phyloP scores from a whole-genome alignment of 2,797 vertebrate genomes.

The Lacerta viridis region DNA sequence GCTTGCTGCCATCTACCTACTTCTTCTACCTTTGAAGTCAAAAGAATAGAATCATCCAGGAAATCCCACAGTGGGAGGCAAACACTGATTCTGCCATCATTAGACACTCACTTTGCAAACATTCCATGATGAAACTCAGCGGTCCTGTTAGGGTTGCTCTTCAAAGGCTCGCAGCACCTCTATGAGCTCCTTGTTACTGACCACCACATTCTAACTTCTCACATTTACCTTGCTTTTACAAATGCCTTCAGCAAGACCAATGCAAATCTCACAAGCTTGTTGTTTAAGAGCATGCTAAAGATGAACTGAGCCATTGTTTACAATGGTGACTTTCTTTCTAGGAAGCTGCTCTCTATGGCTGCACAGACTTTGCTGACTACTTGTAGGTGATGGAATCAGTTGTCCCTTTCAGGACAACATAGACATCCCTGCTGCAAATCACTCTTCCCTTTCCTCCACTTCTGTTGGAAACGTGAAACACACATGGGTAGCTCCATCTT shows the following conservation, averaged over 20 bases:
- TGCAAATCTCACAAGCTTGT: neutral
- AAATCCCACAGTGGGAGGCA: neutral
- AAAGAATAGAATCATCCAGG: neutral
- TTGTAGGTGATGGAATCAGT: neutral
- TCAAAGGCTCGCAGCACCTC: neutral
- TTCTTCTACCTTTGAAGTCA: neutral
- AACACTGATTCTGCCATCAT: neutral
- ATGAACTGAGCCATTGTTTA: neutral
- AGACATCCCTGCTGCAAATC: neutral
- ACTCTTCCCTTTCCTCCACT: neutral
- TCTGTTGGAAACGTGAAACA: neutral
- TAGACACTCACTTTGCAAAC: neutral
- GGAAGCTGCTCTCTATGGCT: neutral
- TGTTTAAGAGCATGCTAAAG: neutral
- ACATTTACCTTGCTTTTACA: neutral
- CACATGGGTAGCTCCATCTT: neutral
- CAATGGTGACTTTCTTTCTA: neutral
- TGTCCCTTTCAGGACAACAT: neutral
- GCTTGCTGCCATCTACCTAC: neutral
- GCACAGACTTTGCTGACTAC: neutral
- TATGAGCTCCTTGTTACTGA: neutral
- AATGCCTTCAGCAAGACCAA: neutral
- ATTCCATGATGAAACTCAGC: neutral
- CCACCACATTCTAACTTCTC: neutral
- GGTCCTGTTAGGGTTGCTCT: neutral